Conservation (phyloP, 2,888 invertebrate species). For the Dicranocentrus wangi region DNA sequence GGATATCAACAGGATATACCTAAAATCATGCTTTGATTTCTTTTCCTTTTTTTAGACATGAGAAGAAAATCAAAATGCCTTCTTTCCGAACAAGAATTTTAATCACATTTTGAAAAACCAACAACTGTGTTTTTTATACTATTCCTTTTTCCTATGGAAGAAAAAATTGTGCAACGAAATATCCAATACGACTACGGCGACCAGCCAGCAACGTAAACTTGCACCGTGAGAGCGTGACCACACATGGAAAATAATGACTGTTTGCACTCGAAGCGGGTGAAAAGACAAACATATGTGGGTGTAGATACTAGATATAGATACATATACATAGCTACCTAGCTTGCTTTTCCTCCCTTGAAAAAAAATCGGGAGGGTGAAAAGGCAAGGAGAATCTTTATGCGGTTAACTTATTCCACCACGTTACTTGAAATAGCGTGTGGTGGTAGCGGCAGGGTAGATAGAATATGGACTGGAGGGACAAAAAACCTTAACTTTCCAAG, state of each 20-base stretch:
- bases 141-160: conserved; percentile 4
- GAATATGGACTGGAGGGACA: background rate
- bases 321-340: too few relatives aligned
- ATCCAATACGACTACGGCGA: background rate
- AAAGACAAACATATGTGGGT: conserved; percentile 20
- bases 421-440: background rate
- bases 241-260: conserved; percentile 40
- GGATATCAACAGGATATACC: background rate
- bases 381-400: background rate
- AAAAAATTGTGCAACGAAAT: background rate
- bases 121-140: conserved; percentile 1
- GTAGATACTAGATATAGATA: background rate
- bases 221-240: conserved; percentile 61
- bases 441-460: background rate
- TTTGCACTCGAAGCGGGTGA: conserved; percentile 29
- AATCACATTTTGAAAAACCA: conserved; percentile 43
- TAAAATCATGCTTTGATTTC: conserved; percentile 2
- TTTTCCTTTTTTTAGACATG: background rate
- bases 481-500: conserved; percentile 16
- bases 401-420: conserved; percentile 17
- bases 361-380: conserved; percentile 8
- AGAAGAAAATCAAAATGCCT: conserved; percentile 3
- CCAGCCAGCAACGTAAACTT: too few relatives aligned
- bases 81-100: conserved; percentile 5
- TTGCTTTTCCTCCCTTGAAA: background rate